Percentiles rank a stretch among this genome's conserved stretches.
Evolutionary conservation across 2,888 invertebrate genomes (phyloP).

Genomic region (Dromius quadrimaculatus): DNA sequence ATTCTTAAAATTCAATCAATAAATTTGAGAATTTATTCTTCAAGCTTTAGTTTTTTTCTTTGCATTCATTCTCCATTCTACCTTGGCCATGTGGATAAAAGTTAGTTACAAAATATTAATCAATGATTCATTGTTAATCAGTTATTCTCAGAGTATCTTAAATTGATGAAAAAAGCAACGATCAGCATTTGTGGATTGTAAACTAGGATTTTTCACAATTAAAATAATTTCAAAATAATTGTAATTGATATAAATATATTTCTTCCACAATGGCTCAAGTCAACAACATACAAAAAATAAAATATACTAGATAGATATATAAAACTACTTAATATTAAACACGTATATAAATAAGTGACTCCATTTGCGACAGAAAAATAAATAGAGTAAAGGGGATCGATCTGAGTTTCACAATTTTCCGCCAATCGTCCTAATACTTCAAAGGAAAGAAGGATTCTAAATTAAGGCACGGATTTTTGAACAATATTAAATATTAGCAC

Average conservation of each 20-base stretch:
- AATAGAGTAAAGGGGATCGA: too few relatives aligned
- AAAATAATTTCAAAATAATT: slow-evolving; percentile 51
- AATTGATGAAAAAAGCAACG: slow-evolving; percentile 44
- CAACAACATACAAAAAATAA: slow-evolving; percentile 68
- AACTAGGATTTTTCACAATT: slow-evolving; percentile 34
- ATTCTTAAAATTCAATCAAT: too few relatives aligned
- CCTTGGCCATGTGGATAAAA: slow-evolving; percentile 68
- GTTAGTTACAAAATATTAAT: slow-evolving; percentile 59
- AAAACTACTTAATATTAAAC: slow-evolving; percentile 61
- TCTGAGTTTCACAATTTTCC: slow-evolving; percentile 14
- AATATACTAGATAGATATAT: slow-evolving; percentile 62
- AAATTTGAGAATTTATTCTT: too few relatives aligned
- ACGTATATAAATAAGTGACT: slow-evolving; percentile 49
- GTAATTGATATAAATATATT: slow-evolving; percentile 67
- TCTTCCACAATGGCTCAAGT: slow-evolving; percentile 69
- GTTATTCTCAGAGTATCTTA: slow-evolving; percentile 54
- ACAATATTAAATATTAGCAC: too few relatives aligned
- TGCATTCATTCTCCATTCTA: slow-evolving; percentile 54
- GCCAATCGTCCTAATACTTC: slow-evolving; percentile 36
- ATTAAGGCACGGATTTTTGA: too few relatives aligned
- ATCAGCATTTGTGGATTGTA: slow-evolving; percentile 23
- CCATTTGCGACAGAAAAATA: slow-evolving; percentile 38
- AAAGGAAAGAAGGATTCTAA: slow-evolving; percentile 47
- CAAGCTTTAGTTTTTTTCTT: too few relatives aligned
- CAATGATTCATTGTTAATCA: slow-evolving; percentile 60